phyloP scores from a whole-genome alignment of 2,888 invertebrate genomes.

The Torymus auratus region DNA sequence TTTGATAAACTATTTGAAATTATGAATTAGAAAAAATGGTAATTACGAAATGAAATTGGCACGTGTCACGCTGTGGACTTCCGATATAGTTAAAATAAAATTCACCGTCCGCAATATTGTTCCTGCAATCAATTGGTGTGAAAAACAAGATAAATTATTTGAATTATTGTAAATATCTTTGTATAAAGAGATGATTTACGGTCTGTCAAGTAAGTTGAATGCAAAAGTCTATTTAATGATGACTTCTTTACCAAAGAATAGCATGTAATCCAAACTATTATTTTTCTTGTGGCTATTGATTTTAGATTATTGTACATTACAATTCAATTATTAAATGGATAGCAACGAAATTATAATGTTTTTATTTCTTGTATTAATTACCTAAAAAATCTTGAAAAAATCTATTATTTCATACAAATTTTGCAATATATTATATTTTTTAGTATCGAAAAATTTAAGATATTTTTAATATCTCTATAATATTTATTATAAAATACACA shows the following conservation, averaged over 20 bases:
- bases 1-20: too few species aligned
- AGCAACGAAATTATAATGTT: not conserved
- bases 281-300: too few species aligned
- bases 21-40: too few species aligned
- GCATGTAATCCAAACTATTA: too few species aligned
- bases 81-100: not conserved
- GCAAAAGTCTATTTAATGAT: too few species aligned
- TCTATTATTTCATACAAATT: too few species aligned
- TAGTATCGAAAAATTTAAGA: too few species aligned
- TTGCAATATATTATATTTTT: too few species aligned
- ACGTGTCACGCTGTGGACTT: constrained; percentile 10
- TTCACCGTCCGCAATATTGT: constrained; percentile 10
- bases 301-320: not conserved
- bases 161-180: constrained; percentile 48
- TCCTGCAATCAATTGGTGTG: constrained; percentile 16
- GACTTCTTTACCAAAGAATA: too few species aligned
- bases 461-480: too few species aligned
- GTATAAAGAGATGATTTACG: constrained; percentile 17
- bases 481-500: too few species aligned
- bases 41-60: not conserved
- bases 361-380: constrained; percentile 9
- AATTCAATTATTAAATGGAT: constrained; percentile 6
- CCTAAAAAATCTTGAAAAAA: not conserved
- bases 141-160: constrained; percentile 18
- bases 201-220: constrained; percentile 2